Percentiles rank a stretch among this genome's conserved stretches.
phyloP scores from a whole-genome alignment of 2,888 invertebrate species.

The Trachelus stipa region DNA sequence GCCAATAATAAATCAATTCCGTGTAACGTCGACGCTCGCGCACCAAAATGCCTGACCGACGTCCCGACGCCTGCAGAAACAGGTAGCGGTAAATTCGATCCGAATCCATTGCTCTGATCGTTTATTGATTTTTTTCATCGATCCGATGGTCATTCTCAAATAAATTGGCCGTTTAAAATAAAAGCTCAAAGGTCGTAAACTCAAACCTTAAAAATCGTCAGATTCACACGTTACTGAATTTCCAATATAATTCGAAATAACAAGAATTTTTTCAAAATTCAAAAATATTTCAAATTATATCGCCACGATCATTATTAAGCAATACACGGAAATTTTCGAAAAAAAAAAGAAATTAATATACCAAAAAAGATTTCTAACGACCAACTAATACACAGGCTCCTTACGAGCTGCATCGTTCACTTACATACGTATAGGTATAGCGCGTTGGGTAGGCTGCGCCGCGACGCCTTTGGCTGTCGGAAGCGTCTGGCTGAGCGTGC shows the following conservation, averaged over 20 bases:
- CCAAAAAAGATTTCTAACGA: neutral
- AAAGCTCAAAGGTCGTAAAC: too few relatives aligned
- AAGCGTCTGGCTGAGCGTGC: conserved; percentile 40
- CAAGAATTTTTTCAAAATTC: too few relatives aligned
- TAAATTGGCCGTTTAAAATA: neutral
- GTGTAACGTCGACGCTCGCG: neutral
- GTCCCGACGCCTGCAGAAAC: neutral
- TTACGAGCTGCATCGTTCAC: neutral
- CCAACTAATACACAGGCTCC: neutral
- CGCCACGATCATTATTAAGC: too few relatives aligned
- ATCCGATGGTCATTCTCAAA: neutral
- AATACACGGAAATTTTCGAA: too few relatives aligned
- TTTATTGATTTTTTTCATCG: neutral
- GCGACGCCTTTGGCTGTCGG: conserved; percentile 29
- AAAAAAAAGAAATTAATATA: neutral
- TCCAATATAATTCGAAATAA: neutral
- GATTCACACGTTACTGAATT: neutral
- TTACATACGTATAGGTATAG: neutral
- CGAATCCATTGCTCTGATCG: neutral
- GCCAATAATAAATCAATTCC: neutral
- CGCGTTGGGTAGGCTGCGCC: neutral
- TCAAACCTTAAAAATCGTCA: neutral
- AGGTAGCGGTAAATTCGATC: neutral
- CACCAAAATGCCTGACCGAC: neutral
- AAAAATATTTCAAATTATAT: too few relatives aligned